Conservation (phyloP, 2,797 vertebrate genomes). For the Squalus acanthias region DNA sequence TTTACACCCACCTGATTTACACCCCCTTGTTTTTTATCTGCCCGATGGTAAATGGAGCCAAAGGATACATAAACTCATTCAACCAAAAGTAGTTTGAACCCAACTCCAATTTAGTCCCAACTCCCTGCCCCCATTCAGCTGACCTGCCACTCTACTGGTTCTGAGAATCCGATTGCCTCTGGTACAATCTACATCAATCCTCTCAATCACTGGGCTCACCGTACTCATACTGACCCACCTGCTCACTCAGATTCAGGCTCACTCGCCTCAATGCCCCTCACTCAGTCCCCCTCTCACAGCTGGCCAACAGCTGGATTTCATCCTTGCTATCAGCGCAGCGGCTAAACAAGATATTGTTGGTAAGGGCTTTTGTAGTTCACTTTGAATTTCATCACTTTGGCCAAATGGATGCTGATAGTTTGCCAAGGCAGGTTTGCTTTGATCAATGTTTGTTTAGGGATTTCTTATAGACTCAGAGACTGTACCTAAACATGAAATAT, state of each 20-base stretch:
- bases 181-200: neutral
- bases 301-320: neutral
- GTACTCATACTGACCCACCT: too few relatives aligned
- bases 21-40: too few relatives aligned
- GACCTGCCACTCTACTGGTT: too few relatives aligned
- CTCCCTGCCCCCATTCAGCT: too few relatives aligned
- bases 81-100: too few relatives aligned
- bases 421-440: slow-evolving; percentile 10
- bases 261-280: neutral
- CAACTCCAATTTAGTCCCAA: too few relatives aligned
- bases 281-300: neutral
- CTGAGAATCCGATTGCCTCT: too few relatives aligned
- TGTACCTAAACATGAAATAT: neutral
- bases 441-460: neutral
- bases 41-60: too few relatives aligned
- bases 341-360: neutral
- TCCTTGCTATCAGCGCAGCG: neutral
- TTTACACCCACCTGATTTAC: too few relatives aligned
- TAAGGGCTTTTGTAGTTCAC: neutral
- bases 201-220: neutral
- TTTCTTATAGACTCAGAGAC: neutral
- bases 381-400: neutral
- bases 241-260: neutral
- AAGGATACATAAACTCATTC: too few relatives aligned
- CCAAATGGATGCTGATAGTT: neutral